These are phyloP conservation scores for Cerastoderma edule DNA, from an alignment of 2,888 invertebrate genomes.

Conservation along the genomic window DNA sequence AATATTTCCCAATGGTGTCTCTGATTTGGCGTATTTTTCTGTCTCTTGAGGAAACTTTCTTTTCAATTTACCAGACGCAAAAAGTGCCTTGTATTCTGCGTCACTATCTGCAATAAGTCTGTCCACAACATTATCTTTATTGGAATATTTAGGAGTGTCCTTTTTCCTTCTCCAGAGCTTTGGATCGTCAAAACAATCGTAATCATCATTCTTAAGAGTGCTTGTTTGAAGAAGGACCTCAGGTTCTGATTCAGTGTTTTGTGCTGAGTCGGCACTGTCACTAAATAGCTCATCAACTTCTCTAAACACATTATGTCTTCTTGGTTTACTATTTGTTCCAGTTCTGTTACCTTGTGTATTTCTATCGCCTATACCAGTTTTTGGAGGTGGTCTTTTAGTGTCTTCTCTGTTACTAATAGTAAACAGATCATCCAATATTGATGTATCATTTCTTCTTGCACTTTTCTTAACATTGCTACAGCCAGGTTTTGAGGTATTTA, in stretches of 20 bases:
- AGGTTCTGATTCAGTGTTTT: slow-evolving; percentile 32
- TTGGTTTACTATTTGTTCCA: not conserved
- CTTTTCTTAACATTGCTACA: not conserved
- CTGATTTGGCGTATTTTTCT: not conserved
- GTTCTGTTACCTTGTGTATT: not conserved
- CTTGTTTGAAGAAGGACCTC: slow-evolving; percentile 57
- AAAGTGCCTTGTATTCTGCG: slow-evolving; percentile 66
- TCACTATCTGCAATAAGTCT: slow-evolving; percentile 67
- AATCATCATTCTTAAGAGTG: slow-evolving; percentile 67
- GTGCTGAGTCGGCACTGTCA: slow-evolving; percentile 22
- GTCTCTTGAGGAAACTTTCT: slow-evolving; percentile 1
- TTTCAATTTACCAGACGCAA: slow-evolving; percentile 66
- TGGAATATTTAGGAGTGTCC: slow-evolving; percentile 35
- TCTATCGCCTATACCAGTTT: not conserved
- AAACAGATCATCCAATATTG: slow-evolving; percentile 19
- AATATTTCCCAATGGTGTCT: slow-evolving; percentile 5
- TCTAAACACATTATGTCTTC: slow-evolving; percentile 31
- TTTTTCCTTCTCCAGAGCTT: slow-evolving; percentile 62
- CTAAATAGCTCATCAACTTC: slow-evolving; percentile 55
- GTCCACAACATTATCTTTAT: slow-evolving; percentile 53
- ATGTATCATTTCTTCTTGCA: slow-evolving; percentile 15
- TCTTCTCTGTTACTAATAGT: not conserved
- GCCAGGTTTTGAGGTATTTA: not conserved
- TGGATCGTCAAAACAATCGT: slow-evolving; percentile 57
- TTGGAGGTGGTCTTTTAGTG: slow-evolving; percentile 5